phyloP scores from a whole-genome alignment of 1,140 invertebrate genomes.

The Lucilia cuprina region DNA sequence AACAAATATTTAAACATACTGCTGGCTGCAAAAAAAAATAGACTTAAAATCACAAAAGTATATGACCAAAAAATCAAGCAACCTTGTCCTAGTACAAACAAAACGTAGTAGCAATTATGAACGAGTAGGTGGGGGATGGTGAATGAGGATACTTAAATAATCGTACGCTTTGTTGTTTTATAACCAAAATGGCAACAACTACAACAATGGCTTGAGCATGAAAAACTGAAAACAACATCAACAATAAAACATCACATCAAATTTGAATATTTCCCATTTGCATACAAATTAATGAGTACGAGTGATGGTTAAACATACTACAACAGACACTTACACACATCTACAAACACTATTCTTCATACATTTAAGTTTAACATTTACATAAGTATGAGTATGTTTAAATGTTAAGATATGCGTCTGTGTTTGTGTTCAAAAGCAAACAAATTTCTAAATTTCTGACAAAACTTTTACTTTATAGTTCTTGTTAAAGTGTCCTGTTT shows the following conservation, averaged over 20 bases:
- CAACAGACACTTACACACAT: not conserved
- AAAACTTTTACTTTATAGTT: not conserved
- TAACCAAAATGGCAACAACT: not conserved
- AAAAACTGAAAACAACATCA: not conserved
- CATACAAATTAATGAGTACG: slow-evolving; percentile 29
- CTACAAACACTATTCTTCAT: not conserved
- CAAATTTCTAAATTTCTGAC: too few relatives aligned
- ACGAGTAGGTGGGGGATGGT: too few relatives aligned
- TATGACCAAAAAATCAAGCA: too few relatives aligned
- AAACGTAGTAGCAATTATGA: too few relatives aligned
- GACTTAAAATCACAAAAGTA: too few relatives aligned
- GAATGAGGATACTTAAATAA: too few relatives aligned
- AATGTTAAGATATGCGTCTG: too few relatives aligned
- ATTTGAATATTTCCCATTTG: slow-evolving; percentile 34
- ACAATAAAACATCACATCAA: slow-evolving; percentile 19
- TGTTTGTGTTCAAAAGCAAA: not conserved
- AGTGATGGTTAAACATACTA: not conserved
- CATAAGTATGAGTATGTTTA: too few relatives aligned
- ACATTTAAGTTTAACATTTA: too few relatives aligned
- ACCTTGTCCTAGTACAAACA: too few relatives aligned
- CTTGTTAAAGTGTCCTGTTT: not conserved
- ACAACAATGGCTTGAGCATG: not conserved
- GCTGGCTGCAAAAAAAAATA: too few relatives aligned
- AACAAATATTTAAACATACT: too few relatives aligned
- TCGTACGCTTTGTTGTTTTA: not conserved